Evolutionary conservation across 2,113 vertebrate genomes (phyloP).

Genomic region (Gulo gulo): DNA sequence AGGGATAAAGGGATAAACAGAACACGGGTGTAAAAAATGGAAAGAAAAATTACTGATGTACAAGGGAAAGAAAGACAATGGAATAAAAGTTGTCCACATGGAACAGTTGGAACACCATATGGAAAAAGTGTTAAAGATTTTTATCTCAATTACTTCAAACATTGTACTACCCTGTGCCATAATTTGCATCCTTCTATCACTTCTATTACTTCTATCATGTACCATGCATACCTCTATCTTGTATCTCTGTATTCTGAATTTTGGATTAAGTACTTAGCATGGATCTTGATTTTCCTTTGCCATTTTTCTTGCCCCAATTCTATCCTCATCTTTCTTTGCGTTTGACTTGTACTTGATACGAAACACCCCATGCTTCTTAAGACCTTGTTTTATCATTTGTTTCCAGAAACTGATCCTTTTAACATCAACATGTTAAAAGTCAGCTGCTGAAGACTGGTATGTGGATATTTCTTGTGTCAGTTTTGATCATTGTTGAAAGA

Average conservation of each 20-base stretch:
- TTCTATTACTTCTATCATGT: no score
- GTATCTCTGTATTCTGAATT: neutral
- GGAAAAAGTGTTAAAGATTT: neutral
- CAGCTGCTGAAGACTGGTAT: neutral
- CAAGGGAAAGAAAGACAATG: neutral
- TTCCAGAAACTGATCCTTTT: constrained; percentile 47
- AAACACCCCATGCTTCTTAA: neutral
- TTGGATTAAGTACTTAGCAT: neutral
- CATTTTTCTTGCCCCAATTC: fast-evolving
- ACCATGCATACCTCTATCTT: no score
- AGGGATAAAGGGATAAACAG: no score
- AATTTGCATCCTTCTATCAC: neutral
- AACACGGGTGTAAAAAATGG: neutral
- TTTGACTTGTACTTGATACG: constrained; percentile 6
- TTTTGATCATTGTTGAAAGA: constrained; percentile 46
- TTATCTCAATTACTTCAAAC: neutral
- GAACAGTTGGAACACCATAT: neutral
- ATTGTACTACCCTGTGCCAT: neutral
- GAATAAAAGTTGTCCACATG: neutral
- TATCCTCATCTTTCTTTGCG: neutral
- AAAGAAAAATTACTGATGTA: neutral
- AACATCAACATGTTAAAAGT: constrained; percentile 45
- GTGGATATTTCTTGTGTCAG: constrained; percentile 42
- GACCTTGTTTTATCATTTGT: constrained; percentile 48
- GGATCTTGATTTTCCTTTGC: neutral